Base-by-base conservation (phyloP, 2,888 invertebrate genomes). In the Eilema sororculum region DNA sequence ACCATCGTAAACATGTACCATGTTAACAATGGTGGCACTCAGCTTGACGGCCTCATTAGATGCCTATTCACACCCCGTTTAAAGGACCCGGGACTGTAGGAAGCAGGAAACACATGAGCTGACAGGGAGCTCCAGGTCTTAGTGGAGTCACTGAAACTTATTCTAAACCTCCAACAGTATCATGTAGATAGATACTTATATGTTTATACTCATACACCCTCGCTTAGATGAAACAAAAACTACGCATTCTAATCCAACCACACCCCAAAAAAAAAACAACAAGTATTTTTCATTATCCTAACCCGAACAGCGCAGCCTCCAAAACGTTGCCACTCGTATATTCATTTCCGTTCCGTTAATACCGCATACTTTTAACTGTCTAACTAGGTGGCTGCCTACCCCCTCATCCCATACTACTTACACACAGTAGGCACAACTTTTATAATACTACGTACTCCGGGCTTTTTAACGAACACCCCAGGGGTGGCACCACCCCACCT, bases 281-380 rank as follows among this genome's bases (percentile, higher is more conserved):
- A 87, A 94, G 92, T 92, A 93, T 93, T 93, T 82, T 94, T 94
- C 94, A 94, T 94, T 95, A 94, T 86, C 92, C 94, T 94, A 93
- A 94, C 87, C 92, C 91, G 89, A 86, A 88, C 88, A 91, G 89
- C 93, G 86, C 93, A 93, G 94, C 93, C 91, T 93, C 95, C 89
- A 83, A 93, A 93, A 83, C 90, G 87, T 90, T 90, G 90, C 91
- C 91, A 92, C 93, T 90, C 94, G 93, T 95, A 94, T 93, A 95
- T 95, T 95, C 95, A 95, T 95, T 95, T 95, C 95, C 95, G 95
- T 94, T 93, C 90, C 90, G 95, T 95, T 95, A 95, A 95, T 95
- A 94, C 95, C 95, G 95, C 95, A 95, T 95, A 95, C 95, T 95
- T 95, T 95, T 95, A 95, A 95, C 95, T 95, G 95, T 94, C 95